Conservation (phyloP, 1,140 invertebrate species). For the Sarcophaga bullata region DNA sequence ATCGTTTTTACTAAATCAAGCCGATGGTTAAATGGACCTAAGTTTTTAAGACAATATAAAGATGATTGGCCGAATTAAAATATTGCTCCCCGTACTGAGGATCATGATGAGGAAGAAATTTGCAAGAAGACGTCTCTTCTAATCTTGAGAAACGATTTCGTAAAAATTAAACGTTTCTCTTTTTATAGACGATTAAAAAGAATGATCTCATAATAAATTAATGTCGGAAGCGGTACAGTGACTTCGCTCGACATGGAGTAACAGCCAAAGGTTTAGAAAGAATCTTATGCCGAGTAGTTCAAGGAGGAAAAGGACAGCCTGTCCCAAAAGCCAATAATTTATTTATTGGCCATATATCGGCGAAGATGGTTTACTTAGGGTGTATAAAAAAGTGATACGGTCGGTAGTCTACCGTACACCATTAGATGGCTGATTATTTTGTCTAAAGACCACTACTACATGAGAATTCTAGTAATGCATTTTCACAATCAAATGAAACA, state of each 20-base stretch:
- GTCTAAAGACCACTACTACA: neutral
- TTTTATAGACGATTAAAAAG: neutral
- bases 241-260: neutral
- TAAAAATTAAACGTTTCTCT: neutral
- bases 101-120: neutral
- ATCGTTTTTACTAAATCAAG: neutral
- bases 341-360: neutral
- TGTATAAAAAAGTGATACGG: slow-evolving; percentile 21
- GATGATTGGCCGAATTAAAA: neutral
- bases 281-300: neutral
- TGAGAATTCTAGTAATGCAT: neutral
- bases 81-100: neutral
- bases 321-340: slow-evolving; percentile 8
- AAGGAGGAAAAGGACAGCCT: neutral
- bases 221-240: neutral
- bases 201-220: neutral
- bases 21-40: neutral
- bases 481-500: slow-evolving; percentile 32
- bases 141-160: neutral
- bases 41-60: neutral
- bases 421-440: slow-evolving; percentile 24
- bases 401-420: neutral
- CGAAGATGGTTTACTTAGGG: slow-evolving; percentile 12
- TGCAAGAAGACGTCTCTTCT: neutral
- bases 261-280: neutral